Evolutionary conservation across 1,140 invertebrate species (phyloP).

Genomic region (Drosophila rufa): DNA sequence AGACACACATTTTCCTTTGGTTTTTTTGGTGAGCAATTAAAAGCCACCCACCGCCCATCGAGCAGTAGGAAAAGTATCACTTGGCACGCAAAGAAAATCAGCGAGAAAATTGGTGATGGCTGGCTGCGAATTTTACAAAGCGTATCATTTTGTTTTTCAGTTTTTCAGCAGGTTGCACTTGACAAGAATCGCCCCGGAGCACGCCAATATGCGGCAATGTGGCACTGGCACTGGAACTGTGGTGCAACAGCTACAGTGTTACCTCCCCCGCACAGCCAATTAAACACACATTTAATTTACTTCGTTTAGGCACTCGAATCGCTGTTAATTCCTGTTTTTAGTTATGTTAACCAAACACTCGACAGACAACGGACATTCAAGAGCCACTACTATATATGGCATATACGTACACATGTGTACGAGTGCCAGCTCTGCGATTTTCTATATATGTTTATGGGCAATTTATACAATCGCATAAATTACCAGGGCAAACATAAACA

Average conservation of each 20-base stretch:
- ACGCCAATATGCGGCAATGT: constrained; percentile 47
- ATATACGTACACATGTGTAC: not conserved
- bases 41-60: constrained; percentile 50
- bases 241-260: constrained; percentile 20
- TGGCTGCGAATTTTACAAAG: constrained; percentile 72
- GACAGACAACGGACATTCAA: constrained; percentile 23
- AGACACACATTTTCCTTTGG: constrained; percentile 57
- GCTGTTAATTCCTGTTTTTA: constrained; percentile 78
- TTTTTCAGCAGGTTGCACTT: constrained; percentile 81
- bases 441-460: constrained; percentile 73
- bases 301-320: constrained; percentile 60
- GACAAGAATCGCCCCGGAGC: constrained; percentile 67
- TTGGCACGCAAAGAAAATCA: constrained; percentile 80
- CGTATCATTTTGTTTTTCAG: constrained; percentile 83
- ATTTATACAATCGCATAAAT: constrained; percentile 80
- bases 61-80: constrained; percentile 67
- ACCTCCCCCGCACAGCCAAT: constrained; percentile 48
- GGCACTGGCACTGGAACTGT: constrained; percentile 9
- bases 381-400: constrained; percentile 8
- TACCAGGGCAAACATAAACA: constrained; percentile 73
- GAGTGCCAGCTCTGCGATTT: constrained; percentile 70
- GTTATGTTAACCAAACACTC: constrained; percentile 74
- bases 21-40: constrained; percentile 39
- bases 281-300: constrained; percentile 64
- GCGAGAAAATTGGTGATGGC: constrained; percentile 73